These are phyloP conservation scores for Seira ritae DNA, from an alignment of 2,888 invertebrate genomes.

Conservation along the genomic window DNA sequence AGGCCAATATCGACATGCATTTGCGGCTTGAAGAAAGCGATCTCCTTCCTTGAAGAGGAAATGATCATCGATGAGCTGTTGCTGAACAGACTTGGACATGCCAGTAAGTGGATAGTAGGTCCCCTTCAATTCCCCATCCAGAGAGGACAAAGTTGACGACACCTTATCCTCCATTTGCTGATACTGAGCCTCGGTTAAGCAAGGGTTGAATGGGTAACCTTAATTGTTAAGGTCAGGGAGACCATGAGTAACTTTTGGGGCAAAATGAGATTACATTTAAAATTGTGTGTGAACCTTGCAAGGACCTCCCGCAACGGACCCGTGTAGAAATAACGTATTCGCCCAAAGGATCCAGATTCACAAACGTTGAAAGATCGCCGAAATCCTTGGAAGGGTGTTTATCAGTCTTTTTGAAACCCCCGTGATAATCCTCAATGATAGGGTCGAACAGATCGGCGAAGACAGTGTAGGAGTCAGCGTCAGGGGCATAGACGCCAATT, in stretches of 20 bases:
- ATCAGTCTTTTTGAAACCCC: conserved; percentile 95
- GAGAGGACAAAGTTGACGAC: conserved; percentile 86
- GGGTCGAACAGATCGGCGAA: conserved; percentile 97
- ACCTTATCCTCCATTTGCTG: conserved; percentile 96
- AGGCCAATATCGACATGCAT: conserved; percentile 97
- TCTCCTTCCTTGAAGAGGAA: conserved; percentile 98
- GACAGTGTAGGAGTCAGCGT: conserved; percentile 95
- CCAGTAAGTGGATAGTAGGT: conserved; percentile 96
- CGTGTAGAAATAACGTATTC: conserved; percentile 95
- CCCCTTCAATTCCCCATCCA: conserved; percentile 93
- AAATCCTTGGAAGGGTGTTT: conserved; percentile 96
- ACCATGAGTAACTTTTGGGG: no score
- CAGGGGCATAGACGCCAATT: conserved; percentile 97
- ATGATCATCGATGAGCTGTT: conserved; percentile 97
- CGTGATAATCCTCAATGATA: conserved; percentile 98
- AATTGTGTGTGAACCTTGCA: no score
- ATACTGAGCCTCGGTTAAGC: conserved; percentile 96
- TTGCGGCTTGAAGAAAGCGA: conserved; percentile 89
- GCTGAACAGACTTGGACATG: conserved; percentile 97
- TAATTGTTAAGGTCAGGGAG: no score
- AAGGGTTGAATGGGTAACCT: conserved; percentile 98
- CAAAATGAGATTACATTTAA: no score
- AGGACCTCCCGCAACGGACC: conserved; percentile 90
- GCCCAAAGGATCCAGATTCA: conserved; percentile 92
- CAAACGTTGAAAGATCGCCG: conserved; percentile 92